Percentiles rank a stretch among this genome's conserved stretches.
phyloP scores from a whole-genome alignment of 2,888 invertebrate genomes.

The Adelognathus sp. region DNA sequence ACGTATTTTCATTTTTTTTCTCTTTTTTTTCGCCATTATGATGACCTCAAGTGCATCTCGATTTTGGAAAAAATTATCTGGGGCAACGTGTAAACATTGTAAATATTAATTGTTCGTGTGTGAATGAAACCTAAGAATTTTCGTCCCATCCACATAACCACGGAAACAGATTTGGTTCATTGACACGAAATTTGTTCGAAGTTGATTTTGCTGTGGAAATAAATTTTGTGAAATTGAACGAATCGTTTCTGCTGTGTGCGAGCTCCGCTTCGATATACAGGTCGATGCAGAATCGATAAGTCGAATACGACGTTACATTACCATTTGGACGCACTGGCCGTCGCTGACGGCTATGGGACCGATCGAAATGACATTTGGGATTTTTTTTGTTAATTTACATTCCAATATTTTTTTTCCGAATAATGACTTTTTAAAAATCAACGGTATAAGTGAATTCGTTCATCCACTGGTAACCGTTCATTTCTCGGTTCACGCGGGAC shows the following conservation, averaged over 20 bases:
- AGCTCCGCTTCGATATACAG: not conserved
- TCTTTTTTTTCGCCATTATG: not conserved
- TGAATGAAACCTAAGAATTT: constrained; percentile 4
- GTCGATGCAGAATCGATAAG: too few relatives aligned
- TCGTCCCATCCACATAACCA: constrained; percentile 8
- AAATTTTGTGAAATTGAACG: not conserved
- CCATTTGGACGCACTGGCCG: too few relatives aligned
- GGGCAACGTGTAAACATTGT: constrained; percentile 48
- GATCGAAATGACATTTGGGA: too few relatives aligned
- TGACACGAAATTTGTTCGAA: not conserved
- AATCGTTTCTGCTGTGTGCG: not conserved
- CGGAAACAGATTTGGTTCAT: not conserved
- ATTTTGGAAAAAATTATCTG: not conserved
- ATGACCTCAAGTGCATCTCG: not conserved
- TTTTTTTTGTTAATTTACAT: too few relatives aligned
- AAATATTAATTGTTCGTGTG: constrained; percentile 55
- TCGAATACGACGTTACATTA: too few relatives aligned
- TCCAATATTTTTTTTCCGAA: too few relatives aligned
- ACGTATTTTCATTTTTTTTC: constrained; percentile 42
- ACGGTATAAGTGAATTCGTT: too few relatives aligned
- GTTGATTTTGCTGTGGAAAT: not conserved
- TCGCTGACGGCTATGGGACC: too few relatives aligned
- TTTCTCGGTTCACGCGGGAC: too few relatives aligned
- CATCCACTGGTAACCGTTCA: too few relatives aligned
- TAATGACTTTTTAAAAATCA: too few relatives aligned